Evolutionary conservation across 2,113 vertebrate genomes (phyloP), one percentile per base, ranked within the genome.

Genomic region (Corydoras maculifer): DNA sequence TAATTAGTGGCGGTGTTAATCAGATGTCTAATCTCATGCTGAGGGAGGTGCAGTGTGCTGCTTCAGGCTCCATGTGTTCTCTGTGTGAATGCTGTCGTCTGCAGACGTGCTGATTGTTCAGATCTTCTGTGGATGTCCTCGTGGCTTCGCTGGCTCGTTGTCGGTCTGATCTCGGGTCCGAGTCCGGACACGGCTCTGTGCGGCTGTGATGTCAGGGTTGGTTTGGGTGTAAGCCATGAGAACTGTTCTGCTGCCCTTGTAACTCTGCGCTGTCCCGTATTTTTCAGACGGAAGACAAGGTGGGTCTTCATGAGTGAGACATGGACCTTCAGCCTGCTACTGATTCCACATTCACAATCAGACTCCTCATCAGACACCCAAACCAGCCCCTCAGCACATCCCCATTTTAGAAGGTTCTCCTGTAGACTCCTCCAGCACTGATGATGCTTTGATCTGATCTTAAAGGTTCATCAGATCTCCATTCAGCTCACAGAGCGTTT

Each of bases 251-350:
- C 18, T 1, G 3, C 51, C 3, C 9, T 53, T 53, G 51, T 53
- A 53, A 53, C 13, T 53, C 51, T 53, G 10, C 51, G 10, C 51
- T 68, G 30, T 89, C 84, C 83, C 85, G 70, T 91, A 88, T 91
- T 89, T 89, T 82, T 62, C 90, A 91, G 90, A 89, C 85, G 78
- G 84, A 91, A 87, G 88, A 80, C 85, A 88, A 90, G 90, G 90
- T 91, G 86, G 88, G 90, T 90, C 80, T 83, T 82, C 85, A 80
- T 84, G 84, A 85, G 82, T 74, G 86, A 83, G 78, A 81, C 82
- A 78, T 61, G 87, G 88, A 90, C 77, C 82, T 82, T 79, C 75
- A 82, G 69, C 76, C 76, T 82, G 73, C 83, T 79, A 78, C 81
- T 74, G 60, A 66, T 70, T 15, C 62, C 62, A 61, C 31, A 70